phyloP scores from a whole-genome alignment of 1,140 invertebrate genomes.

The Monomorium pharaonis region DNA sequence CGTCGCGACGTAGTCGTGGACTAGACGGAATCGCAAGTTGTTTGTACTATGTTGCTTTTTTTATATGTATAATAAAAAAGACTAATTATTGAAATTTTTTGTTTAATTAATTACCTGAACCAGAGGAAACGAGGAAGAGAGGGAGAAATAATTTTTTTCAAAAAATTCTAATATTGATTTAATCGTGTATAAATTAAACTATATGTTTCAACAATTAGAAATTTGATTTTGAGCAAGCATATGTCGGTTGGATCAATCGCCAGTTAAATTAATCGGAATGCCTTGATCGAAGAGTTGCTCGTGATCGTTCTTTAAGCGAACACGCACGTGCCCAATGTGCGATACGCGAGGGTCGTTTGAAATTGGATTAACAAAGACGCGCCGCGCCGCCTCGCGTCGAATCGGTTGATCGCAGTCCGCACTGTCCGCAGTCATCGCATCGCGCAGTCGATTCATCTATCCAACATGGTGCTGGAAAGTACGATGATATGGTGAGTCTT shows the following conservation, averaged over 20 bases:
- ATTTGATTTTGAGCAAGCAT: neutral
- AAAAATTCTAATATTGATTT: no score
- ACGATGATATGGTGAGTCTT: constrained; percentile 96
- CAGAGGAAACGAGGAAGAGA: no score
- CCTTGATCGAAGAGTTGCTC: neutral
- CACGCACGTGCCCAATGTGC: neutral
- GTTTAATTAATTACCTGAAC: no score
- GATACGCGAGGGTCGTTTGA: constrained; percentile 5
- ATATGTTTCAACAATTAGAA: neutral
- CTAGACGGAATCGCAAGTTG: neutral
- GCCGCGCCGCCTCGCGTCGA: constrained; percentile 16
- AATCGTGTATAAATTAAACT: no score
- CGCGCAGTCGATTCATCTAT: constrained; percentile 63
- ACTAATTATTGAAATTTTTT: neutral
- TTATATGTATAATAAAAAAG: constrained; percentile 10
- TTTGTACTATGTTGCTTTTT: neutral
- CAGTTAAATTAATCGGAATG: neutral
- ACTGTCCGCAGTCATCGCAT: neutral
- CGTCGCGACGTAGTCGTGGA: neutral
- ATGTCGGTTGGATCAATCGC: neutral
- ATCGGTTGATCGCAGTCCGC: neutral
- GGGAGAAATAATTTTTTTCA: no score
- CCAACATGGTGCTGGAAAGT: constrained; percentile 98
- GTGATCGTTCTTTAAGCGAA: constrained; percentile 5
- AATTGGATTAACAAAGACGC: neutral